These are phyloP conservation scores for Aleadryas rufinucha DNA, from an alignment of 2,113 vertebrate species.

Conservation along the genomic window DNA sequence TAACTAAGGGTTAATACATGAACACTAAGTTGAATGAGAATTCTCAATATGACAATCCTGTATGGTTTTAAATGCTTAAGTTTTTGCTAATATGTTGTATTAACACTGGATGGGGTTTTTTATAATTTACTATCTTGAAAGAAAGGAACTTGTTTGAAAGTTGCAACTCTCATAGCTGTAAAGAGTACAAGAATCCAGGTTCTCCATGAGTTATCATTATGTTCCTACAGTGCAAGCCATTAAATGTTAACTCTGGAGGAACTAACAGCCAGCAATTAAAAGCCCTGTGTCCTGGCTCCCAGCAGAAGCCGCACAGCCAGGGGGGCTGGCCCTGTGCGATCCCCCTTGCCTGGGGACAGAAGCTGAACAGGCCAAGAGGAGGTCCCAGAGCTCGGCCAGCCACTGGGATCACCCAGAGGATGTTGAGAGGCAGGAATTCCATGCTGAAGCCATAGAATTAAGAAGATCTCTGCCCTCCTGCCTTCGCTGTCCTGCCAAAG, in stretches of 20 bases:
- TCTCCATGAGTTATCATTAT: no score
- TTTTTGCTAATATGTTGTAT: not conserved
- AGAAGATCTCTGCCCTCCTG: not conserved
- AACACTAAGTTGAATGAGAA: not conserved
- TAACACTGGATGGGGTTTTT: not conserved
- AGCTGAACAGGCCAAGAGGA: not conserved
- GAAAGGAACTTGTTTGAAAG: not conserved
- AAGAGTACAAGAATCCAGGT: accelerated
- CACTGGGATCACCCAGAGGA: not conserved
- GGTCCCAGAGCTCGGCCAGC: no score
- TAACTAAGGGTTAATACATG: not conserved
- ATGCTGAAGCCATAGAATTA: not conserved
- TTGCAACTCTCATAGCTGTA: not conserved
- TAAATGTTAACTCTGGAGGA: not conserved
- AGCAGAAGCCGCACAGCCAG: not conserved
- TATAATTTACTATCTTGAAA: not conserved
- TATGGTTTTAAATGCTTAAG: accelerated
- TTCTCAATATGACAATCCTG: not conserved
- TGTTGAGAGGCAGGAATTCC: not conserved
- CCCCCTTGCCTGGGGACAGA: not conserved
- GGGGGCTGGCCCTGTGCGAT: not conserved
- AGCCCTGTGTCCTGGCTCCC: not conserved
- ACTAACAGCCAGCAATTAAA: not conserved
- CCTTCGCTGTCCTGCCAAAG: no score
- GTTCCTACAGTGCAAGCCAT: not conserved